phyloP scores from a whole-genome alignment of 2,888 invertebrate species.

The Calliphora vomitoria region DNA sequence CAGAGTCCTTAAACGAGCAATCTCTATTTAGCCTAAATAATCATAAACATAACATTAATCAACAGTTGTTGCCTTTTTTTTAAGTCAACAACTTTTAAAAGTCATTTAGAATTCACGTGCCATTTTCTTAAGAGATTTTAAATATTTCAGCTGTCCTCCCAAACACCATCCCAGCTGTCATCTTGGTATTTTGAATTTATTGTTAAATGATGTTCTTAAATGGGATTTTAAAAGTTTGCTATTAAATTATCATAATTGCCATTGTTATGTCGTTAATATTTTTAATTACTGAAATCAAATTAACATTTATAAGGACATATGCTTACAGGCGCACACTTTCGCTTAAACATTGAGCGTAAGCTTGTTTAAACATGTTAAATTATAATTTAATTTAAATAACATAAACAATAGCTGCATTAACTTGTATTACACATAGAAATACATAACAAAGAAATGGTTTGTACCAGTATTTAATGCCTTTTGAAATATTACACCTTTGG shows the following conservation, averaged over 20 bases:
- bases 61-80: background rate
- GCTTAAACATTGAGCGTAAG: background rate
- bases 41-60: background rate
- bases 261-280: background rate
- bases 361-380: background rate
- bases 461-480: background rate
- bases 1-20: no score
- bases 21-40: background rate
- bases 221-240: background rate
- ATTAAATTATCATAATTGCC: conserved; percentile 6
- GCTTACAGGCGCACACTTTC: background rate
- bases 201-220: background rate
- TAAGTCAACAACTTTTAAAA: background rate
- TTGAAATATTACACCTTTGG: background rate
- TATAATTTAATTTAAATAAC: background rate
- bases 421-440: background rate
- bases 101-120: background rate
- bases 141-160: background rate
- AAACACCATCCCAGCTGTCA: background rate
- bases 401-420: background rate
- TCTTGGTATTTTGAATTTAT: background rate
- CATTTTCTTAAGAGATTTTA: background rate
- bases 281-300: conserved; percentile 1
- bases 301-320: background rate
- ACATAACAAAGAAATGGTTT: background rate